A percentile compares a stretch with the other conserved stretches of the same genome.
Conservation (phyloP, 35 echinoderm and acorn worm genomes). For the Apostichopus parvimensis region DNA sequence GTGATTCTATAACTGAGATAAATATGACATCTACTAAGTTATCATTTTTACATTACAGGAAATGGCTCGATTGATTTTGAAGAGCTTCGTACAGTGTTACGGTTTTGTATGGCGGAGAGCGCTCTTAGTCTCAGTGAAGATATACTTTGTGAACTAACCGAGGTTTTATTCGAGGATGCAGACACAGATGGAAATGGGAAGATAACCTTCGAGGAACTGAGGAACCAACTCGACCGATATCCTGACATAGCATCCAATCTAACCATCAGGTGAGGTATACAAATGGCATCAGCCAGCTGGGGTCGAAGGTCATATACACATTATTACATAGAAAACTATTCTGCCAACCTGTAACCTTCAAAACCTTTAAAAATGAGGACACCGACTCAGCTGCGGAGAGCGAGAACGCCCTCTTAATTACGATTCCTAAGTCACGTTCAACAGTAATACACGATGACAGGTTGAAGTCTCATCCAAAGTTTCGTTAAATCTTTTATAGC, state of each 20-base stretch:
- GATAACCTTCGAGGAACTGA: slow-evolving; percentile 83
- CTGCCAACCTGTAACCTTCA: too few species aligned
- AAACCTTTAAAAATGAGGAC: too few species aligned
- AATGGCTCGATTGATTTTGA: slow-evolving; percentile 86
- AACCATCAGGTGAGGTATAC: slow-evolving; percentile 69
- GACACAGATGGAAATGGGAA: slow-evolving; percentile 65
- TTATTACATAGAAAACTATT: too few species aligned
- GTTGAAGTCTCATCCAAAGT: too few species aligned
- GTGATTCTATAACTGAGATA: too few species aligned
- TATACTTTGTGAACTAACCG: slow-evolving; percentile 72
- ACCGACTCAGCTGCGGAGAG: too few species aligned
- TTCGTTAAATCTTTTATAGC: too few species aligned
- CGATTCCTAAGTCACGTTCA: too few species aligned
- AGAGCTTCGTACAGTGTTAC: slow-evolving; percentile 79
- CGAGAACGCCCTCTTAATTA: too few species aligned
- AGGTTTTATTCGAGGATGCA: slow-evolving; percentile 84
- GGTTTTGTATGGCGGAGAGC: slow-evolving; percentile 86
- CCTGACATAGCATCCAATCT: slow-evolving; percentile 83
- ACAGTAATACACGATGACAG: too few species aligned
- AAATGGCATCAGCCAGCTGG: background rate
- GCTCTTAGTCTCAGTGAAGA: slow-evolving; percentile 78
- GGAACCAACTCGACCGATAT: slow-evolving; percentile 71
- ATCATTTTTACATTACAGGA: slow-evolving; percentile 45
- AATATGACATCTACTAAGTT: background rate
- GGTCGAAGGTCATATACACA: too few species aligned